Base-by-base conservation (phyloP, 2,113 vertebrate genomes). In the Ageneiosus marmoratus region DNA sequence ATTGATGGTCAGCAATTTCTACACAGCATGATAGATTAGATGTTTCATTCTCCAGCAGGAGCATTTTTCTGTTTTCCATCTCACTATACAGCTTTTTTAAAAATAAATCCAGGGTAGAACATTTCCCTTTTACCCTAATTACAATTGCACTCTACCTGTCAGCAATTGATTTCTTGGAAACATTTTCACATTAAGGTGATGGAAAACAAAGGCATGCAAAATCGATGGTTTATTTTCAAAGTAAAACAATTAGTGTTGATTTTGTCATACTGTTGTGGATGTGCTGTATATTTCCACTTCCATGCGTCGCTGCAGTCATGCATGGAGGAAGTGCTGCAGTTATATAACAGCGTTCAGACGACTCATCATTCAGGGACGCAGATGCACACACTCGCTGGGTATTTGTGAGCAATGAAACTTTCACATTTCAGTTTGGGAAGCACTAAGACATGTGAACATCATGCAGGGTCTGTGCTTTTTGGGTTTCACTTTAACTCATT, bases 1-100 rank as follows among this genome's bases (percentile, higher is more conserved):
- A 48, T 72, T 73, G 69, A 48, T 2, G 44, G 22, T 74, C 70
- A 51, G n/a, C 70, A 50, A 74, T 51, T 74, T 51, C 27, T 74
- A 18, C 10, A 29, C 46, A 74, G n/a, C 15, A 18, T 74, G n/a
- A 50, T 74, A 32, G 70, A 73, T 50, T 73, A 73, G 44, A 74
- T 51, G n/a, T 27, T 72, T 72, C 50, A 50, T 74, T 50, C n/a
- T 74, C n/a, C 70, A 29, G 1, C 8, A 29, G 7, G 46, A 48
- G 46, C 70, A 29, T 50, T 74, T 74, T 51, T 32, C 44, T 50
- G 7, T 50, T 27, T 48, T 29, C 44, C 1, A 2, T 29, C 16
- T 74, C n/a, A 18, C 15, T 29, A 1, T 44, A n/a, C 32, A 50
- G n/a, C n/a, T n/a, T 2, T 74, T 50, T n/a, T 27, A 48, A 37